These are phyloP conservation scores for Dendrophyllia cribrosa DNA, from an alignment of 64 coral and sea anemone species.

Conservation along the genomic window DNA sequence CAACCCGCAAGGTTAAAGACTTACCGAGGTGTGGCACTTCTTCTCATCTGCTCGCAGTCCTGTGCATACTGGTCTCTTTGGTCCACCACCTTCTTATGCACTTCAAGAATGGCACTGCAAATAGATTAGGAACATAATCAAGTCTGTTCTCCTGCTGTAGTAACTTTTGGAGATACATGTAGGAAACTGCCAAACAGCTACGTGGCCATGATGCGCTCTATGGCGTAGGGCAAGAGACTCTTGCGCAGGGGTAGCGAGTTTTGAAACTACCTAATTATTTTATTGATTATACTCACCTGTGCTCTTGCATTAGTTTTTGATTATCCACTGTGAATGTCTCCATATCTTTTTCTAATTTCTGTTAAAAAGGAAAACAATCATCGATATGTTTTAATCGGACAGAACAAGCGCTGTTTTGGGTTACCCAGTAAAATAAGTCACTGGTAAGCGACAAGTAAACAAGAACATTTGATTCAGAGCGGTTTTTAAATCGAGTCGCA, in stretches of 20 bases:
- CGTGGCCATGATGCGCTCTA: too few relatives aligned
- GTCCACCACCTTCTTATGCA: constrained; percentile 92
- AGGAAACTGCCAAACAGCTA: too few relatives aligned
- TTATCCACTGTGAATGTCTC: constrained; percentile 71
- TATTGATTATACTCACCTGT: constrained; percentile 64
- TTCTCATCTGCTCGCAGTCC: constrained; percentile 94
- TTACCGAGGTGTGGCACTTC: constrained; percentile 96
- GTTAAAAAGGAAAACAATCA: background rate
- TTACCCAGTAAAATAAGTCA: too few relatives aligned
- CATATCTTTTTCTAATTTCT: constrained; percentile 84
- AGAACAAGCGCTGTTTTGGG: too few relatives aligned
- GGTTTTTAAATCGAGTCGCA: too few relatives aligned
- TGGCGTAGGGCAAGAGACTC: too few relatives aligned
- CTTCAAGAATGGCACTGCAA: constrained; percentile 87
- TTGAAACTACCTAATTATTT: too few relatives aligned
- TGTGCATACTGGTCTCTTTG: constrained; percentile 90
- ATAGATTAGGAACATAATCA: background rate
- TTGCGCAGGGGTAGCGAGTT: too few relatives aligned
- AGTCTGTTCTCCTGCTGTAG: background rate
- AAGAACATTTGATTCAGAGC: too few relatives aligned
- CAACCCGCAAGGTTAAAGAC: background rate
- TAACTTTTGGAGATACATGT: too few relatives aligned
- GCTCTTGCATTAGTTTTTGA: constrained; percentile 97
- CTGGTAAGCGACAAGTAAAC: too few relatives aligned
- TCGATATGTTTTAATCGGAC: background rate